A percentile compares a stretch with the other conserved stretches of the same genome.
These are phyloP conservation scores for Dromococcyx pavoninus DNA, from an alignment of 2,797 vertebrate species.

Conservation along the genomic window DNA sequence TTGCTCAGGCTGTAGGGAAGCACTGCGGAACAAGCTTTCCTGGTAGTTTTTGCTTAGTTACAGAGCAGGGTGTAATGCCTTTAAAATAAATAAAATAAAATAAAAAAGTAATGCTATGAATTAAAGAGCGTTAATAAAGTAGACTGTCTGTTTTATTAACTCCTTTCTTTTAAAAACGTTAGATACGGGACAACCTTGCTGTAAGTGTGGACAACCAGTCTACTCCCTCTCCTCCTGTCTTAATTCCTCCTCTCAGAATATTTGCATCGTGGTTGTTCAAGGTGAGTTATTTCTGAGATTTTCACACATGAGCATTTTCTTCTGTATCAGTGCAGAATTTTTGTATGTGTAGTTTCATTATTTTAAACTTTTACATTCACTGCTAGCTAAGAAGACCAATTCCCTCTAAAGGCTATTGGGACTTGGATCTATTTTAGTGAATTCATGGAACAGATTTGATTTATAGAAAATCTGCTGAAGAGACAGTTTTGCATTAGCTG, in stretches of 20 bases:
- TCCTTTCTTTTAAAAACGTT: background rate
- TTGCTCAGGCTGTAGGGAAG: background rate
- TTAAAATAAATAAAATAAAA: background rate
- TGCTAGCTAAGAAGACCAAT: fast-evolving
- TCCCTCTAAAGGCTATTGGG: background rate
- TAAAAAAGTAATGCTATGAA: background rate
- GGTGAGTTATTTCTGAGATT: conserved; percentile 72
- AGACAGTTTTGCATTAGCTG: background rate
- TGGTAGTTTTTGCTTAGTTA: background rate
- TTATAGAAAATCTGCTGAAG: background rate
- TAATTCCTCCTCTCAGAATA: conserved; percentile 96
- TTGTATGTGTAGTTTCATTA: background rate
- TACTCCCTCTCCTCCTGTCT: conserved; percentile 86
- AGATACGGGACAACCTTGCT: conserved; percentile 98
- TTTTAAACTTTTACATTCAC: fast-evolving
- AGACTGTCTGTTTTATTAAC: background rate
- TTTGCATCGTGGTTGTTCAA: conserved; percentile 97
- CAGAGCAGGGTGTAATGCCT: background rate
- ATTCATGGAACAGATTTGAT: fast-evolving
- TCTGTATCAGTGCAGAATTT: fast-evolving
- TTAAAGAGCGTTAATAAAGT: background rate
- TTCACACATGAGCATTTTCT: background rate
- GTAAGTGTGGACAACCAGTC: conserved; percentile 94
- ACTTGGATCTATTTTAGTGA: fast-evolving
- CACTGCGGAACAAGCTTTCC: background rate